Evolutionary conservation across 2,113 vertebrate genomes (phyloP).

Genomic region (Pterophyllum scalare): DNA sequence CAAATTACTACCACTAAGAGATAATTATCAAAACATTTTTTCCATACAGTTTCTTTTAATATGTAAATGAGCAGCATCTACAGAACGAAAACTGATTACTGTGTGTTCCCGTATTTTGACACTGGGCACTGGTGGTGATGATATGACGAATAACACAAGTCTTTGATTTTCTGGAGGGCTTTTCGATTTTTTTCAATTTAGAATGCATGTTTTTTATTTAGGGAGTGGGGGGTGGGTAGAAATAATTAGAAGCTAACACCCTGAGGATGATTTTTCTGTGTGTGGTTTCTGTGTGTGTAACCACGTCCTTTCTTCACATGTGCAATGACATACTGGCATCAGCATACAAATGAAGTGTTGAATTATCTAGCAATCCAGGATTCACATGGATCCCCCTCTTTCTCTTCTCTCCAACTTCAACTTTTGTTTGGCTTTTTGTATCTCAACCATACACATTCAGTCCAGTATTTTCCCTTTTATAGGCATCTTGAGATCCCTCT

Average conservation of each 20-base stretch:
- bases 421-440: constrained; percentile 12
- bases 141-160: constrained; percentile 14
- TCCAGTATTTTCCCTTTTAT: constrained; percentile 29
- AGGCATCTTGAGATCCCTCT: constrained; percentile 14
- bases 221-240: not conserved
- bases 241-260: constrained; percentile 51
- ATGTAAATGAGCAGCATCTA: not conserved
- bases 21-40: constrained; percentile 10
- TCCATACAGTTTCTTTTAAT: not conserved
- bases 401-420: constrained; percentile 1
- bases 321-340: constrained; percentile 36
- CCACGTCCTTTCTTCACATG: constrained; percentile 35
- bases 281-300: not conserved
- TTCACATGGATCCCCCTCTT: not conserved
- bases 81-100: not conserved
- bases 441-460: constrained; percentile 8
- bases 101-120: not conserved
- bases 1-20: constrained; percentile 1
- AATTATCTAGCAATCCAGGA: constrained; percentile 1
- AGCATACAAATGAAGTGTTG: constrained; percentile 42
- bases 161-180: constrained; percentile 31
- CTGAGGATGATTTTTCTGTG: constrained; percentile 4
- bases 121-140: not conserved
- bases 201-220: not conserved
- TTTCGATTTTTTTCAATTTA: constrained; percentile 19